phyloP scores from a whole-genome alignment of 1,140 invertebrate species.

The Euwallacea fornicatus region DNA sequence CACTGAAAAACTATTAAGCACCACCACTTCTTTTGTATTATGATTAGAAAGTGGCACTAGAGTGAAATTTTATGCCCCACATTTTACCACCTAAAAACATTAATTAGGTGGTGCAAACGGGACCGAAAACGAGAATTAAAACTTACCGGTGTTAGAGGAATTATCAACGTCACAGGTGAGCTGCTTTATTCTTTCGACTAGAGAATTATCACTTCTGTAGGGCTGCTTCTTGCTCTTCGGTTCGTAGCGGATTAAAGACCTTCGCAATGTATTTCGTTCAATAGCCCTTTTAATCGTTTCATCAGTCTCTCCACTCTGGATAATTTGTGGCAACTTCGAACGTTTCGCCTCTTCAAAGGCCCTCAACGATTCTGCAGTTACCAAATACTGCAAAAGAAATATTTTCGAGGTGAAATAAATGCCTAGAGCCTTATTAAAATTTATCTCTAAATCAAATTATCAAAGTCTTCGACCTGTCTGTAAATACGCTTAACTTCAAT shows the following conservation, averaged over 20 bases:
- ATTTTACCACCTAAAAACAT: too few relatives aligned
- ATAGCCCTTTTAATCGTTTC: slow-evolving; percentile 67
- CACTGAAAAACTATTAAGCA: too few relatives aligned
- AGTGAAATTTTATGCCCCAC: too few relatives aligned
- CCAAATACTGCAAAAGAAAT: slow-evolving; percentile 55
- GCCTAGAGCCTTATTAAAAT: too few relatives aligned
- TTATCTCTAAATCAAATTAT: too few relatives aligned
- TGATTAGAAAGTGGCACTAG: too few relatives aligned
- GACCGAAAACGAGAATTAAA: background rate
- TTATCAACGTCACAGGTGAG: slow-evolving; percentile 76
- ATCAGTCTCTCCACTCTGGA: slow-evolving; percentile 56
- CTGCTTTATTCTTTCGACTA: slow-evolving; percentile 78
- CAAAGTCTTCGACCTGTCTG: too few relatives aligned
- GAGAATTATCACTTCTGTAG: slow-evolving; percentile 63
- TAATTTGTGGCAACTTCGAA: slow-evolving; percentile 57
- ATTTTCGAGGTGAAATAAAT: background rate
- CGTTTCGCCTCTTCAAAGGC: slow-evolving; percentile 68
- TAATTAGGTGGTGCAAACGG: too few relatives aligned
- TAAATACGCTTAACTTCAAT: too few relatives aligned
- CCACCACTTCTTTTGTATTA: too few relatives aligned
- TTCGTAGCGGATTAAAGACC: slow-evolving; percentile 58
- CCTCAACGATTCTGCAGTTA: slow-evolving; percentile 65
- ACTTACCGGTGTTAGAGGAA: slow-evolving; percentile 20
- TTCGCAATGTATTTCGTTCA: slow-evolving; percentile 67
- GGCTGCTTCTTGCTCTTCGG: slow-evolving; percentile 57